Percentiles rank a stretch among this genome's conserved stretches.
Evolutionary conservation across 2,113 vertebrate genomes (phyloP).

Genomic region (Lota lota): DNA sequence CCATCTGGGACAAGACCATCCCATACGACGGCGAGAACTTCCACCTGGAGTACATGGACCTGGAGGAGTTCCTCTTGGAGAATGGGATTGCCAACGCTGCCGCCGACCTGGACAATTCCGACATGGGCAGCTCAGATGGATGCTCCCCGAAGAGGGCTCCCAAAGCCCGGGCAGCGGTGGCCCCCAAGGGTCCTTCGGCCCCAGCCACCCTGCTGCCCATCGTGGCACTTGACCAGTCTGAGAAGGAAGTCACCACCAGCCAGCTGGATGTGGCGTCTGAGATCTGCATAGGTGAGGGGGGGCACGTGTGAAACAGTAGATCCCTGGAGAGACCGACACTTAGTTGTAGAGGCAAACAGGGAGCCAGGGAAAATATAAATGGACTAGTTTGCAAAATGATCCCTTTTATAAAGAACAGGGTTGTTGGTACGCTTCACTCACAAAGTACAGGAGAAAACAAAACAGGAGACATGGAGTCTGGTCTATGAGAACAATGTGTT

Average conservation of each 20-base stretch:
- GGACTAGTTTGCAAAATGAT: neutral
- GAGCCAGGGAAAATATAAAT: neutral
- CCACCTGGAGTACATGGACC: slow-evolving; percentile 97
- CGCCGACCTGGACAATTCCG: slow-evolving; percentile 47
- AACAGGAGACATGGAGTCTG: too few species aligned
- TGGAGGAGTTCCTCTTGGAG: slow-evolving; percentile 95
- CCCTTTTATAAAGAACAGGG: neutral
- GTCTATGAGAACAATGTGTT: too few species aligned
- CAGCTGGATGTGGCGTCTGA: slow-evolving; percentile 43
- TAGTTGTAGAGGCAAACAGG: neutral
- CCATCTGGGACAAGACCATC: slow-evolving; percentile 95
- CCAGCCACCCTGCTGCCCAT: slow-evolving; percentile 51
- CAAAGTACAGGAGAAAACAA: too few species aligned
- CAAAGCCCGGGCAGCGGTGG: neutral
- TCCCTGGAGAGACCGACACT: neutral
- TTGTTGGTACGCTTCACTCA: too few species aligned
- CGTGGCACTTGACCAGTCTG: slow-evolving; percentile 58
- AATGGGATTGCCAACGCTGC: slow-evolving; percentile 83
- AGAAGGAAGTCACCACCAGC: slow-evolving; percentile 50
- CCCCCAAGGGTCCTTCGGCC: slow-evolving; percentile 3
- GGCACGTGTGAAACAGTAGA: neutral
- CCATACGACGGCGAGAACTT: slow-evolving; percentile 92
- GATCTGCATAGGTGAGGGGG: slow-evolving; percentile 52
- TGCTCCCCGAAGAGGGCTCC: slow-evolving; percentile 16
- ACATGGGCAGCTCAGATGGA: slow-evolving; percentile 26